These are phyloP conservation scores for Synanthedon vespiformis DNA, from an alignment of 2,888 invertebrate species.

Conservation along the genomic window DNA sequence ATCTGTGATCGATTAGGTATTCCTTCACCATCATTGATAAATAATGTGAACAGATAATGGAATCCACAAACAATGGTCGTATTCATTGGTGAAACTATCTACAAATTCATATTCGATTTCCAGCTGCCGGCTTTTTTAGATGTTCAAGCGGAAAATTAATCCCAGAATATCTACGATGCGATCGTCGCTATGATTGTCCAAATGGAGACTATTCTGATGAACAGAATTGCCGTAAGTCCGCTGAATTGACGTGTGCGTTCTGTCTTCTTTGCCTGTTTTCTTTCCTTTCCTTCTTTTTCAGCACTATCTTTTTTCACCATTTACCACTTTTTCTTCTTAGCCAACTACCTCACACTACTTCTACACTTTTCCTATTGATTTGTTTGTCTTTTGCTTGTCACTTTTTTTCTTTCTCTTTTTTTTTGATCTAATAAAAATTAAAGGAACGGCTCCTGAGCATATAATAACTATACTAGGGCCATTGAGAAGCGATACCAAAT, in stretches of 20 bases:
- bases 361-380: not conserved
- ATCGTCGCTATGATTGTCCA: constrained; percentile 75
- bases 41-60: not conserved
- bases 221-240: constrained; percentile 79
- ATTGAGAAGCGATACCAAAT: no score
- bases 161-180: constrained; percentile 68
- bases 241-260: constrained; percentile 6
- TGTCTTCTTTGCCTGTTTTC: constrained; percentile 6
- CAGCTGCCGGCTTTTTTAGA: constrained; percentile 64
- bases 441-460: constrained; percentile 10
- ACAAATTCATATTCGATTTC: constrained; percentile 21
- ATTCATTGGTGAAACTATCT: not conserved
- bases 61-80: not conserved
- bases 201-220: constrained; percentile 79
- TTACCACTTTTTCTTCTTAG: constrained; percentile 3
- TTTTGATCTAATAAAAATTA: not conserved
- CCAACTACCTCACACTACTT: constrained; percentile 1
- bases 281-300: constrained; percentile 4
- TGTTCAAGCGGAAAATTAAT: constrained; percentile 77
- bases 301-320: constrained; percentile 5
- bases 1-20: no score
- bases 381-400: not conserved
- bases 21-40: no score
- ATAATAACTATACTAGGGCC: no score
- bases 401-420: not conserved